These are phyloP conservation scores for Subacronicta megacephala DNA, from an alignment of 2,888 invertebrate genomes.

Conservation along the genomic window DNA sequence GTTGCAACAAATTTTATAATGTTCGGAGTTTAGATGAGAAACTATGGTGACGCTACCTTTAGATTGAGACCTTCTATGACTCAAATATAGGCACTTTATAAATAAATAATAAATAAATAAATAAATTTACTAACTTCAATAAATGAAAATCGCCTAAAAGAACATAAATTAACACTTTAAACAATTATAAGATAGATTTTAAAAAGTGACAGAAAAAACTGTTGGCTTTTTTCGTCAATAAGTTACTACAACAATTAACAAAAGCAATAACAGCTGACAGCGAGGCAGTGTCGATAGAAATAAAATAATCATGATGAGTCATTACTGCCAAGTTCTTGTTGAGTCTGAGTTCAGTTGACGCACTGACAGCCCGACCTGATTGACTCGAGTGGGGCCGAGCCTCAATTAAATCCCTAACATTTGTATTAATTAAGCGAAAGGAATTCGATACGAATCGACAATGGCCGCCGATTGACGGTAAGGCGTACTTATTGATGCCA, in stretches of 20 bases:
- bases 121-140: no score
- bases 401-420: conserved; percentile 67
- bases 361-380: conserved; percentile 56
- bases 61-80: conserved; percentile 1
- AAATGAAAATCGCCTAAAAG: no score
- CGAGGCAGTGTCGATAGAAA: conserved; percentile 43
- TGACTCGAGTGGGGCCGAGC: conserved; percentile 60
- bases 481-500: conserved; percentile 47
- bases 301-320: conserved; percentile 60
- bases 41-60: neutral
- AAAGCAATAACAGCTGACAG: conserved; percentile 38
- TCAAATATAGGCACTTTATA: no score
- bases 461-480: conserved; percentile 41
- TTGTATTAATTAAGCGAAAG: conserved; percentile 67
- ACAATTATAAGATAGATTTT: no score
- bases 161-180: no score
- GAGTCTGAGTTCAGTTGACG: conserved; percentile 42
- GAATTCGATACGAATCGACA: conserved; percentile 65
- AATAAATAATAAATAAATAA: no score
- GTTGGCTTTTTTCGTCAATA: conserved; percentile 8
- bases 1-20: conserved; percentile 24
- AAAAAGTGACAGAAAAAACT: neutral
- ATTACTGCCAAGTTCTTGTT: conserved; percentile 54
- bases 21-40: neutral
- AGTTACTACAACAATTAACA: conserved; percentile 36